Evolutionary conservation across 1,140 invertebrate species (phyloP), one percentile per base, ranked within the genome.

Genomic region (Ptiloglossa arizonensis): DNA sequence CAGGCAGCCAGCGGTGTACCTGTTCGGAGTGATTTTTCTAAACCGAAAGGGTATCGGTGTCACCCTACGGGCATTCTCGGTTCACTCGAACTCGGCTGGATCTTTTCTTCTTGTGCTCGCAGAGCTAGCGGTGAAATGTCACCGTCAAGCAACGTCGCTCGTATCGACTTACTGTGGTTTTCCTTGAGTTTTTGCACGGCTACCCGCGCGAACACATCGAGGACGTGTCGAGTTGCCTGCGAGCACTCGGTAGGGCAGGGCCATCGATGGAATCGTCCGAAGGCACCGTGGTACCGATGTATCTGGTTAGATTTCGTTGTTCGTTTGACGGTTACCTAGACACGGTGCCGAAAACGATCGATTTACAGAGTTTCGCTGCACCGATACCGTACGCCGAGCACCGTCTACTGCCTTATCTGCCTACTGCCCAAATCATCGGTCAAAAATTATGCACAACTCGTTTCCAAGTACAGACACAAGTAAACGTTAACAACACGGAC

Each of bases 141-240:
- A 79, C 59, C 73, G 77, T 84, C 68, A 73, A 71, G 71, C 57
- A 79, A 82, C 27, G 73, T 77, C 59, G 60, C 54, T 46, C 69
- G 64, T 88, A 88, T 88, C 80, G 72, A 70, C 59, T 87, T 82
- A 82, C 78, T 79, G 76, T 64, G 76, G 85, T 89, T 90, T 87
- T 90, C 86, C 87, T 90, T 89, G 88, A 83, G 64, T 59, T 71
- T 72, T 80, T 80, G 29, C 59, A 27, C 60, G 64, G 22, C 3
- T 78, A 32, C 19, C 19, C 38, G 38, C 41, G 54, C 60, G 32
- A 44, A 24, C 27, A 32, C 63, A 35, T 17, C 17, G 32, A 35
- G 29, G 32, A 44, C 24, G 59, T 41, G 48, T 35, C 50, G n/a
- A 27, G 15, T 68, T 68, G 72, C 48, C 63, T 32, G 32, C 29